Percentiles rank a stretch among this genome's conserved stretches.
phyloP scores from a whole-genome alignment of 2,888 invertebrate species.

The Heliconius ismenius region DNA sequence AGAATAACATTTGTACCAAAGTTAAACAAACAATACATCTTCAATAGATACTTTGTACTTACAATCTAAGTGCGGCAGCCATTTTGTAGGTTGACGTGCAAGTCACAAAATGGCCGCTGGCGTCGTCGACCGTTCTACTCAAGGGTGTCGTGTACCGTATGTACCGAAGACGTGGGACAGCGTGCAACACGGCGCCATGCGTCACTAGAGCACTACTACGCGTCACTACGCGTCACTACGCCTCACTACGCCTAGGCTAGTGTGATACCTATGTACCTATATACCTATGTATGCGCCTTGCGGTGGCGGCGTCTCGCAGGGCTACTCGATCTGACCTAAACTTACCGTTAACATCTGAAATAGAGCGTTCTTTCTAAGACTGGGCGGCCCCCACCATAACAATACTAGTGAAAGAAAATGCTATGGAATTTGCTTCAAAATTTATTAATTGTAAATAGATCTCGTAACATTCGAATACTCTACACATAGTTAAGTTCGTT shows the following conservation, averaged over 20 bases:
- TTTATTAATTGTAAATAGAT: constrained; percentile 74
- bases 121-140: constrained; percentile 46
- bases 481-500: constrained; percentile 51
- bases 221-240: constrained; percentile 48
- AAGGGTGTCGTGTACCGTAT: constrained; percentile 44
- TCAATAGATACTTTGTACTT: constrained; percentile 72
- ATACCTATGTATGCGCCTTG: constrained; percentile 39
- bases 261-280: constrained; percentile 26
- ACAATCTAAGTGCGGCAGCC: constrained; percentile 70
- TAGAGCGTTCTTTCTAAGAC: constrained; percentile 75
- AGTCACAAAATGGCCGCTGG: constrained; percentile 70
- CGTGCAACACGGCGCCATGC: constrained; percentile 54
- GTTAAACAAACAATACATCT: constrained; percentile 55
- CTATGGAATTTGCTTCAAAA: constrained; percentile 76
- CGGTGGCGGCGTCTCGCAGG: constrained; percentile 44
- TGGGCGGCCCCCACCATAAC: constrained; percentile 73
- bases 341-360: constrained; percentile 83
- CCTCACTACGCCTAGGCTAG: constrained; percentile 34
- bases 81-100: constrained; percentile 61
- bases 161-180: constrained; percentile 51
- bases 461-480: constrained; percentile 72
- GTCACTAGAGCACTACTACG: constrained; percentile 44
- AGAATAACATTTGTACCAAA: constrained; percentile 75
- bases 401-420: constrained; percentile 71
- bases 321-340: constrained; percentile 71